Conservation (phyloP, 2,888 invertebrate species). For the Agrotis exclamationis region DNA sequence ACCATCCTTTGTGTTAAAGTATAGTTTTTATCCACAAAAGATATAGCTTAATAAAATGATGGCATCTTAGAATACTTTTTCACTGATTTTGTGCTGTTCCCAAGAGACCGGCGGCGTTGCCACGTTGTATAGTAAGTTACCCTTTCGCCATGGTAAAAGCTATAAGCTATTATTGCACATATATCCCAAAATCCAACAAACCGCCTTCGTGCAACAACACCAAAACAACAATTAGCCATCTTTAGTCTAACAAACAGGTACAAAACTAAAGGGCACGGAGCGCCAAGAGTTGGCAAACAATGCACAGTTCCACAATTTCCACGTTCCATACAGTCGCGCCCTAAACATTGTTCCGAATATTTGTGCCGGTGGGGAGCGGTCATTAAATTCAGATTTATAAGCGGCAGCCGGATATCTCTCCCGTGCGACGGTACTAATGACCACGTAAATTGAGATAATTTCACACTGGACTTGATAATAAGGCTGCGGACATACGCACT, state of each 20-base stretch:
- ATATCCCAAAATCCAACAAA: not conserved
- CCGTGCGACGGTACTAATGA: conserved; percentile 90
- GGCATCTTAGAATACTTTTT: too few relatives aligned
- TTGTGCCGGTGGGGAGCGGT: conserved; percentile 80
- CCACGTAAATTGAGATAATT: conserved; percentile 91
- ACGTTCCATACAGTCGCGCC: conserved; percentile 49
- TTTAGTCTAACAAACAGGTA: conserved; percentile 51
- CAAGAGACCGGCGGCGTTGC: too few relatives aligned
- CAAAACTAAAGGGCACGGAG: conserved; percentile 57
- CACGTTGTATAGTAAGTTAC: too few relatives aligned
- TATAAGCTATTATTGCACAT: not conserved
- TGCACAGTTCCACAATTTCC: conserved; percentile 45
- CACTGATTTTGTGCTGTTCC: too few relatives aligned
- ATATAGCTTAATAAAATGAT: too few relatives aligned
- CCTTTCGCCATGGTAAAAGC: not conserved
- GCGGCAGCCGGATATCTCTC: conserved; percentile 88
- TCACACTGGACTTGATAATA: conserved; percentile 84
- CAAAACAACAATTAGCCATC: conserved; percentile 54
- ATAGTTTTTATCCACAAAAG: too few relatives aligned
- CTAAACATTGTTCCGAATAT: conserved; percentile 86
- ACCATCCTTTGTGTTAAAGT: too few relatives aligned
- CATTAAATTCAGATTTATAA: conserved; percentile 91
- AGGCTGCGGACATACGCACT: conserved; percentile 68
- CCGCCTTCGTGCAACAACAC: conserved; percentile 17
- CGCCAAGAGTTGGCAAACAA: conserved; percentile 45